Base-by-base conservation (phyloP, 1,140 invertebrate genomes). In the Drosophila trapezifrons region DNA sequence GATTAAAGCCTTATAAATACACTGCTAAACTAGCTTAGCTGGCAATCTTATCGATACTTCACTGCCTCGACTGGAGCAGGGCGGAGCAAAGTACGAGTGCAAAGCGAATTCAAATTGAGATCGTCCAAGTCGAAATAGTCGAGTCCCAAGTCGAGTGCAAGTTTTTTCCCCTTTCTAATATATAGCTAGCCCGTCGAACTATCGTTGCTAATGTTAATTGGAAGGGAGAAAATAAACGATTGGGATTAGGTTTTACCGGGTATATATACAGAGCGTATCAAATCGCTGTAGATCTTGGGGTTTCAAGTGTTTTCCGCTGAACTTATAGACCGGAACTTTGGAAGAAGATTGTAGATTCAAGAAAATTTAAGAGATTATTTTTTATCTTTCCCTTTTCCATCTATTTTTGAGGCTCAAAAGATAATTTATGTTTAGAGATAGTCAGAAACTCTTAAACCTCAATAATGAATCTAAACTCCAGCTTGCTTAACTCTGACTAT, bases 41-140 rank as follows among this genome's bases (percentile, higher is more conserved):
- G 52, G 32, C 70, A 65, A 86, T 86, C 82, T 86, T 76, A 86
- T 86, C 82, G 69, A 81, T 54, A 54, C 59, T 72, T 4, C 59
- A 47, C 42, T 63, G 59, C 45, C 76, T 57, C 38, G 35, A 25
- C 32, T 18, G 9, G n/a, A 9, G n/a, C 12, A 32, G 12, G 25
- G 20, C 18, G 45, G 80, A 74, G 65, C 82, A 85, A 85, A 81
- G 82, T 86, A 75, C 82, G 58, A 66, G 66, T 73, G 45, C 58
- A 47, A 54, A 80, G 38, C 62, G 27, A 83, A 80, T 75, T 74
- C 27, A 42, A 74, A 75, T 75, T 63, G 49, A 47, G 58, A 74
- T 51, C 46, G 67, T 54, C 35, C n/a, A 54, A 27, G 47, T 38
- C 49, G 32, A 54, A 46, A 37, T 38, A 20, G 40, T 54, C 43